Evolutionary conservation across 1,140 invertebrate genomes (phyloP).

Genomic region (Cotesia typhae): DNA sequence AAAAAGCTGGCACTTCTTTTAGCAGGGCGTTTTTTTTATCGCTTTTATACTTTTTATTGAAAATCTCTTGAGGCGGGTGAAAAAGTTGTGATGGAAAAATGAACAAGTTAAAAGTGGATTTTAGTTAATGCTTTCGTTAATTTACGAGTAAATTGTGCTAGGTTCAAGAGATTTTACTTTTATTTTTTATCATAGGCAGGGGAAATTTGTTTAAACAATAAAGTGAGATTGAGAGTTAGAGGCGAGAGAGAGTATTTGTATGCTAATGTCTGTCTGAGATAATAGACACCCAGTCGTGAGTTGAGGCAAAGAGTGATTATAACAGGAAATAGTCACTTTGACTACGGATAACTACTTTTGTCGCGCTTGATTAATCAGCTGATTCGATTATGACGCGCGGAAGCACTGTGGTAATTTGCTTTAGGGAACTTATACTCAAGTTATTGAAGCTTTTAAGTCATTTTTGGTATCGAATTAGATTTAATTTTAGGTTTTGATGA

Average conservation of each 20-base stretch:
- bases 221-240: no score
- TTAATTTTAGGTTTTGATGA: no score
- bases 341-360: constrained; percentile 14
- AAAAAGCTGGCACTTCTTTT: constrained; percentile 6
- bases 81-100: no score
- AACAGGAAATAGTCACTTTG: constrained; percentile 19
- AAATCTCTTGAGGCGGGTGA: no score
- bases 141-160: neutral
- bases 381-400: constrained; percentile 21
- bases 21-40: neutral
- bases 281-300: neutral
- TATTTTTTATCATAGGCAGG: no score
- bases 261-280: neutral
- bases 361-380: constrained; percentile 17
- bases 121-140: constrained; percentile 10
- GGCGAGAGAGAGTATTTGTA: neutral
- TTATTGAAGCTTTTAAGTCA: constrained; percentile 7
- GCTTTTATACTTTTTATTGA: constrained; percentile 13
- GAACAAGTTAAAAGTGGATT: no score
- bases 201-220: neutral
- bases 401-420: constrained; percentile 11
- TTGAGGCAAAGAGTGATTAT: constrained; percentile 2
- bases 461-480: no score
- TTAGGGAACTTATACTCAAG: constrained; percentile 10
- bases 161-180: no score